phyloP scores from a whole-genome alignment of 2,113 vertebrate species.

The Cottus gobio region DNA sequence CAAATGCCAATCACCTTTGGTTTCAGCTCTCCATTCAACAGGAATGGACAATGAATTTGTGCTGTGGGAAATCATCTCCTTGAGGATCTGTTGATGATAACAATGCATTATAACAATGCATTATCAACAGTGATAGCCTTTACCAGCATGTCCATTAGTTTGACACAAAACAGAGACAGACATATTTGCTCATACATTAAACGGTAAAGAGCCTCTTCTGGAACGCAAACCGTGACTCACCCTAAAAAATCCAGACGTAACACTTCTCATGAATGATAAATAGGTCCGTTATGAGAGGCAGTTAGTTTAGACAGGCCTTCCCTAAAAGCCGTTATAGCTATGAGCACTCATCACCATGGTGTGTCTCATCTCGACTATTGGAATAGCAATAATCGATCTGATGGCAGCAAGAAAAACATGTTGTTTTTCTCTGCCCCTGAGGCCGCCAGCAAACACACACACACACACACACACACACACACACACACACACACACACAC shows the following conservation, averaged over 20 bases:
- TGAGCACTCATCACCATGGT: constrained; percentile 52
- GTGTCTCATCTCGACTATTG: constrained; percentile 56
- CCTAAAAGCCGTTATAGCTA: constrained; percentile 42
- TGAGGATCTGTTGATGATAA: constrained; percentile 26
- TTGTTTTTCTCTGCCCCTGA: constrained; percentile 60
- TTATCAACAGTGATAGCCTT: constrained; percentile 23
- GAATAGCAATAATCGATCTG: constrained; percentile 67
- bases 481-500: constrained; percentile 46
- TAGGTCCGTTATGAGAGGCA: constrained; percentile 20
- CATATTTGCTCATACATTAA: constrained; percentile 14
- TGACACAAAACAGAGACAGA: constrained; percentile 21
- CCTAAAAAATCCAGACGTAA: constrained; percentile 11
- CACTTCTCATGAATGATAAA: constrained; percentile 30
- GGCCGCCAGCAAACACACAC: constrained; percentile 51
- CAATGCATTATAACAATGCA: constrained; percentile 15
- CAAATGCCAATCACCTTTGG: constrained; percentile 26
- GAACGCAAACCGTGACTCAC: constrained; percentile 35
- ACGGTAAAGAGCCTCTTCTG: constrained; percentile 13
- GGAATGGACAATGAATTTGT: constrained; percentile 20
- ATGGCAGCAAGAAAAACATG: constrained; percentile 67
- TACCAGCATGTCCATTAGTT: constrained; percentile 43
- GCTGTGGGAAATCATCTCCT: constrained; percentile 20
- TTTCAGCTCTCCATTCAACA: constrained; percentile 25
- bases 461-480: no score
- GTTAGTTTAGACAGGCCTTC: constrained; percentile 48